A percentile compares a stretch with the other conserved stretches of the same genome.
These are phyloP conservation scores for Stomatorhinus walkeri DNA, from an alignment of 2,797 vertebrate species.

Conservation along the genomic window DNA sequence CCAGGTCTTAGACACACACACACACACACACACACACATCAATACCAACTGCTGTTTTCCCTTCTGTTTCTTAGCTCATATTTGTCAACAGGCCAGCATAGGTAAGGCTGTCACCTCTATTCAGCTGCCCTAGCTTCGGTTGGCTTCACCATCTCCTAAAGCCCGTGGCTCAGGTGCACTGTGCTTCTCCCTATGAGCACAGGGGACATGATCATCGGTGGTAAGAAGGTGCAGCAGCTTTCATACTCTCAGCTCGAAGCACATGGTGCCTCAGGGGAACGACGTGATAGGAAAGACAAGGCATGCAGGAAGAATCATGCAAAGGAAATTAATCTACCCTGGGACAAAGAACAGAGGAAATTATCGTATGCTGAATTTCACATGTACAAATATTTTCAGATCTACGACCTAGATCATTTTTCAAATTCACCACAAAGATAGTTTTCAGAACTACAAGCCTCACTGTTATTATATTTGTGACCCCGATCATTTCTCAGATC, in stretches of 20 bases:
- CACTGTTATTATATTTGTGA: not conserved
- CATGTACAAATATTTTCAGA: not conserved
- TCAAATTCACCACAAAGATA: not conserved
- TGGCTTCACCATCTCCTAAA: not conserved
- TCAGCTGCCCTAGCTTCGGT: not conserved
- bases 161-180: not conserved
- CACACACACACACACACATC: not conserved
- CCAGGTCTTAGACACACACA: not conserved
- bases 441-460: not conserved
- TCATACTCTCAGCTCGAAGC: not conserved
- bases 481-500: not conserved
- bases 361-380: not conserved
- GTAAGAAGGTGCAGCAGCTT: not conserved
- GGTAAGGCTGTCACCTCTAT: conserved; percentile 6
- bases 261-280: not conserved
- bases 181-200: not conserved
- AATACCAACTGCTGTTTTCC: not conserved
- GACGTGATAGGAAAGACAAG: not conserved
- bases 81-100: not conserved
- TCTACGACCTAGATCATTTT: not conserved
- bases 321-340: not conserved
- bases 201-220: not conserved
- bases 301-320: not conserved
- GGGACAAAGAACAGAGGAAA: not conserved
- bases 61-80: not conserved